A percentile compares a stretch with the other conserved stretches of the same genome.
These are phyloP conservation scores for Cerceris rybyensis DNA, from an alignment of 2,888 invertebrate species.

Conservation along the genomic window DNA sequence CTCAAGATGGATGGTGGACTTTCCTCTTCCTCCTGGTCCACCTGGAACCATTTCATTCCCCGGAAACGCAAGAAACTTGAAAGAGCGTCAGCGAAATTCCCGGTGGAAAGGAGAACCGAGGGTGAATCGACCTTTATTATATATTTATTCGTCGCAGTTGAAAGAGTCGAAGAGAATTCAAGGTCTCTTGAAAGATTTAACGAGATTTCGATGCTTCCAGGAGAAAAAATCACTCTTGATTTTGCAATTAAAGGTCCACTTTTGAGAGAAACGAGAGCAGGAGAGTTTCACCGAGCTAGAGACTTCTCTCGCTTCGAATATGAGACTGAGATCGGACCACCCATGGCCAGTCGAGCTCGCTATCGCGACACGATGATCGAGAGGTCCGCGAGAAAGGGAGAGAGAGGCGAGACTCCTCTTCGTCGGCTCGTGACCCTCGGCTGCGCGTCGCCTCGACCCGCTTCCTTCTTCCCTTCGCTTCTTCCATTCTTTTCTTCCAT, in stretches of 20 bases:
- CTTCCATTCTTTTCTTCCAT: neutral
- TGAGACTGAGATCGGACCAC: constrained; percentile 58
- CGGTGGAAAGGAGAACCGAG: constrained; percentile 12
- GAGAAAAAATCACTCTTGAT: too few species aligned
- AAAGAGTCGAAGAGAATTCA: too few species aligned
- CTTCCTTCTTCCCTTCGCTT: constrained; percentile 6
- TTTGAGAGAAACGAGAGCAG: too few species aligned
- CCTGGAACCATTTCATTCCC: constrained; percentile 14
- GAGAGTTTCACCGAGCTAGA: too few species aligned
- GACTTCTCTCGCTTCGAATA: constrained; percentile 45
- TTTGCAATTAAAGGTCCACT: too few species aligned
- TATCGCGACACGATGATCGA: constrained; percentile 56
- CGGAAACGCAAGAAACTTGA: constrained; percentile 12
- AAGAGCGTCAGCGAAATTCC: constrained; percentile 35
- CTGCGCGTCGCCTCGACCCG: constrained; percentile 25
- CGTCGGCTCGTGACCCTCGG: constrained; percentile 36
- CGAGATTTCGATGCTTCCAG: too few species aligned
- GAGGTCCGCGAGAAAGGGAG: constrained; percentile 42
- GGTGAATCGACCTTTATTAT: neutral
- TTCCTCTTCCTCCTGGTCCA: constrained; percentile 4
- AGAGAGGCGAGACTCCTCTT: constrained; percentile 8
- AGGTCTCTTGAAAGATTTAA: too few species aligned
- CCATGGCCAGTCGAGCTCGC: constrained; percentile 37
- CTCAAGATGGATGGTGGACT: constrained; percentile 24
- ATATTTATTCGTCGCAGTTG: neutral